Percentiles rank a stretch among this genome's conserved stretches.
These are phyloP conservation scores for Oceanodroma tethys DNA, from an alignment of 2,113 vertebrate genomes.

Conservation along the genomic window DNA sequence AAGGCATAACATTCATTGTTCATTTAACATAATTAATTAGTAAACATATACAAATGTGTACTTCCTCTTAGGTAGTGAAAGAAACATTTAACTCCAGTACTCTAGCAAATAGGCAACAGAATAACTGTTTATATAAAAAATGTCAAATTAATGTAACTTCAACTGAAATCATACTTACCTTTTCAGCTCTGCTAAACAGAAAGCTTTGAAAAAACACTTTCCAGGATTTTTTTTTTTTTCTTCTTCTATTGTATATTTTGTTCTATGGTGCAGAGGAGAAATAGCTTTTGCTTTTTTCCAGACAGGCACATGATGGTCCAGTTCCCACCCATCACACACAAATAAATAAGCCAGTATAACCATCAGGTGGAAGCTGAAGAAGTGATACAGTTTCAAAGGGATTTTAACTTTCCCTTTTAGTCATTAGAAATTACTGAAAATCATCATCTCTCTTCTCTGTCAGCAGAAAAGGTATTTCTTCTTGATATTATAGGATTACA, in stretches of 20 bases:
- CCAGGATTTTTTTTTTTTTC: accelerated
- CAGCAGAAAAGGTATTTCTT: background rate
- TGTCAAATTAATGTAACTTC: background rate
- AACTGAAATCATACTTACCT: background rate
- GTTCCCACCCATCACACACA: background rate
- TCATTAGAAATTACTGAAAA: background rate
- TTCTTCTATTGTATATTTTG: background rate
- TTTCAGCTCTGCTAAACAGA: background rate
- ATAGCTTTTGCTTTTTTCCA: background rate
- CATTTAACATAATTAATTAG: background rate
- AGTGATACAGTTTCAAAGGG: background rate
- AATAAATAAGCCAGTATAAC: background rate
- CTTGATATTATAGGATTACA: background rate
- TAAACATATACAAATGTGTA: background rate
- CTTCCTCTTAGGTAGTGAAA: background rate
- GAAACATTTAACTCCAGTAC: background rate
- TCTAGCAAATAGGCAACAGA: background rate
- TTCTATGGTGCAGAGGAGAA: background rate
- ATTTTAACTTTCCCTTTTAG: background rate
- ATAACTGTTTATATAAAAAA: background rate
- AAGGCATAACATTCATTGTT: background rate
- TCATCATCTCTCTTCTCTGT: background rate
- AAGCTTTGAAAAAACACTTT: background rate
- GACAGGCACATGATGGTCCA: background rate
- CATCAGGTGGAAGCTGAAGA: background rate